Base-by-base conservation (phyloP, 2,888 invertebrate genomes). In the Lasioglossum figueresi region DNA sequence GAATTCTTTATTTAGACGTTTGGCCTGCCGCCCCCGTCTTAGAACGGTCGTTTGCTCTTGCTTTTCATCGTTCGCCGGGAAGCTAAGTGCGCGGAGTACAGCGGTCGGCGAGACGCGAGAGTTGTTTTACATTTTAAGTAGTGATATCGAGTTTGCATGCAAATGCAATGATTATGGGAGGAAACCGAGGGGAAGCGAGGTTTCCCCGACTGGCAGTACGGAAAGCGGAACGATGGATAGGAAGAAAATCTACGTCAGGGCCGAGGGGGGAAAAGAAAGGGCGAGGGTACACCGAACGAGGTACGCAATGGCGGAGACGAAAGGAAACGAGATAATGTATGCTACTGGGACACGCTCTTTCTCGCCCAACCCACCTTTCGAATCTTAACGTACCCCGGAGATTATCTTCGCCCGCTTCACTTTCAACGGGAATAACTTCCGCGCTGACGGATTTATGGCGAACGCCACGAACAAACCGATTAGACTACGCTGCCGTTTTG, bases 71-170 rank as follows among this genome's bases (percentile, higher is more conserved):
- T 81, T 79, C 80, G 31, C 66, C 34, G 45, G 72, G 71, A 70
- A 80, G 59, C 88, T 37, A 68, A 59, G 63, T 37, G 59, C 48
- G 59, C 48, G 59, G n/a, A 48, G 40, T 66, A 68, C 12, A 31
- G 43, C 68, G 40, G 68, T n/a, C 63, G 79, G 4, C 88, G 88
- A 92, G 92, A 91, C 91, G 84, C 91, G 66, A 79, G 90, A 92
- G 94, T 94, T 94, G 94, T 94, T 95, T 95, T 94, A 94, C 95
- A 95, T 95, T 95, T 95, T 95, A 95, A 94, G 94, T 93, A 94
- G 94, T 94, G 94, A 95, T 95, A 94, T 95, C 95, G 95, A 95
- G 95, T 96, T 96, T 96, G 96, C 96, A 96, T 96, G 95, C 95
- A 96, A 96, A 96, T 96, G 95, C 95, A 95, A 95, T 95, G 95